These are phyloP conservation scores for Tachycineta bicolor DNA, from an alignment of 2,113 vertebrate genomes.

Conservation along the genomic window DNA sequence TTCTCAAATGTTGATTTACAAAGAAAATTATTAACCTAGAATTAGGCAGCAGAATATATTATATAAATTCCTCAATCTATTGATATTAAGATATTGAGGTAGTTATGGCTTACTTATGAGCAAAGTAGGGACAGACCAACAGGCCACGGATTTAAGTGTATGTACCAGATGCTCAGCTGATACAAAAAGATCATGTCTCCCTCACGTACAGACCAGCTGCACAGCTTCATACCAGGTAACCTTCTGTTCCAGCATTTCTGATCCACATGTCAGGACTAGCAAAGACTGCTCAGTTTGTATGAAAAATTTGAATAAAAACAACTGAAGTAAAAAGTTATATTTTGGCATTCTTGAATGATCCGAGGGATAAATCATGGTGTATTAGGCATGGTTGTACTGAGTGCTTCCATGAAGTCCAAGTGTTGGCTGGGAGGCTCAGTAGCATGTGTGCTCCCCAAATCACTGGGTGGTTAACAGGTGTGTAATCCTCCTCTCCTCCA, in stretches of 20 bases:
- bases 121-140: not conserved
- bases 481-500: not conserved
- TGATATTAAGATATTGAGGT: not conserved
- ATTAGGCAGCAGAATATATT: not conserved
- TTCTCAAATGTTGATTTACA: not conserved
- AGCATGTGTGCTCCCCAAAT: not conserved
- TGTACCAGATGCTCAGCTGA: not conserved
- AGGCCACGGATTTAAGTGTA: not conserved
- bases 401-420: accelerated
- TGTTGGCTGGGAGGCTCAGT: not conserved
- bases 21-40: not conserved
- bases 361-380: accelerated
- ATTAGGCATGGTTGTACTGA: not conserved
- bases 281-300: not conserved
- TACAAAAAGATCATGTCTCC: not conserved
- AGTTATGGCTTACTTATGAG: not conserved
- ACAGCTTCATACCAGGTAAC: not conserved
- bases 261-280: not conserved
- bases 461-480: not conserved
- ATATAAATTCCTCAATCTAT: not conserved
- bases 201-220: not conserved
- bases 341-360: accelerated
- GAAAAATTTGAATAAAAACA: not conserved
- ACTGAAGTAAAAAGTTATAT: not conserved
- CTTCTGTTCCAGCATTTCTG: not conserved